Percentiles rank a stretch among this genome's conserved stretches.
These are phyloP conservation scores for Gnatocerus cornutus DNA, from an alignment of 2,888 invertebrate genomes.

Conservation along the genomic window DNA sequence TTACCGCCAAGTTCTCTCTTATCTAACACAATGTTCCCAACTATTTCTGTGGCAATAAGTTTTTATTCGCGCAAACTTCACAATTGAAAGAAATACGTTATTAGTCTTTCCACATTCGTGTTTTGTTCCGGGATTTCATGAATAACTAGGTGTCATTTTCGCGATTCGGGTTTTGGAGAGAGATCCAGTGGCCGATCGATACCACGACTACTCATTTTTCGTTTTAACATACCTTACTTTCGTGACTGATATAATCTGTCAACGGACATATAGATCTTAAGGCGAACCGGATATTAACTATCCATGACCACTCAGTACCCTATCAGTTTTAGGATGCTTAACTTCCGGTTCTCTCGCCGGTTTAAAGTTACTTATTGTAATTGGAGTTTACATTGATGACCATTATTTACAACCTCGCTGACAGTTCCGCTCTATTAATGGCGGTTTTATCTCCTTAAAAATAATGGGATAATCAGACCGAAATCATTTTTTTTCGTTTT, in stretches of 20 bases:
- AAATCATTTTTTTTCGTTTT: background rate
- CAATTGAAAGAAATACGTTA: conserved; percentile 26
- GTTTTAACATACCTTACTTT: conserved; percentile 32
- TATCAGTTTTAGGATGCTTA: conserved; percentile 44
- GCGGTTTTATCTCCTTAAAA: conserved; percentile 14
- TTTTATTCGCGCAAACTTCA: conserved; percentile 13
- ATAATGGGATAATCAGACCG: conserved; percentile 13
- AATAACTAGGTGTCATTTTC: conserved; percentile 20
- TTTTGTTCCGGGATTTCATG: conserved; percentile 5
- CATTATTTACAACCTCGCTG: conserved; percentile 30
- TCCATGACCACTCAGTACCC: conserved; percentile 45
- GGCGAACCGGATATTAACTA: conserved; percentile 47
- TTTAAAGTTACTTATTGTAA: conserved; percentile 45
- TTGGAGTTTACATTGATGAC: conserved; percentile 40
- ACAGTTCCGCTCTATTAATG: conserved; percentile 27
- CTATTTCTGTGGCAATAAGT: conserved; percentile 20
- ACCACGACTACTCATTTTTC: conserved; percentile 20
- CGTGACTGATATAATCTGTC: conserved; percentile 43
- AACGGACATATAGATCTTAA: conserved; percentile 43
- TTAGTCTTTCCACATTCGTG: conserved; percentile 8
- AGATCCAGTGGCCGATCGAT: conserved; percentile 36
- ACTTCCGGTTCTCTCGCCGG: conserved; percentile 19
- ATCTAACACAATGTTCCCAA: conserved; percentile 14
- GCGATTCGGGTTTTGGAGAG: conserved; percentile 29
- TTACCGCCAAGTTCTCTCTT: conserved; percentile 18